Percentiles rank a stretch among this genome's conserved stretches.
Conservation (phyloP, 2,797 vertebrate species). For the Lepilemur ruficaudatus region DNA sequence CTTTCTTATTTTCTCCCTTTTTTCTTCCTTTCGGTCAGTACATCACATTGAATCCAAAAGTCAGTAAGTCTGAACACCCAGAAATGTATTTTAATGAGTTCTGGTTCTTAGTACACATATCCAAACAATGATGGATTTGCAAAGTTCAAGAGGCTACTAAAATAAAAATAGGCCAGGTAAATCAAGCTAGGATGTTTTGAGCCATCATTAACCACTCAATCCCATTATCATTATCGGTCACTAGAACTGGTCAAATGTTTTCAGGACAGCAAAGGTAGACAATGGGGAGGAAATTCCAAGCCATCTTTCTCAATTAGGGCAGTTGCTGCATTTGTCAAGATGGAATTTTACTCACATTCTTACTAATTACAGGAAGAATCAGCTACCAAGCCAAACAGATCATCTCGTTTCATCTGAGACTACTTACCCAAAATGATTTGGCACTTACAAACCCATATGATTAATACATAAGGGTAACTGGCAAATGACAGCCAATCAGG, state of each 20-base stretch:
- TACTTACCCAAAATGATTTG: background rate
- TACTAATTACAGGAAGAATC: background rate
- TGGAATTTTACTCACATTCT: background rate
- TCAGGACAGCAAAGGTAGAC: background rate
- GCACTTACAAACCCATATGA: background rate
- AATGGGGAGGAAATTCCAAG: background rate
- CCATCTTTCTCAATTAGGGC: background rate
- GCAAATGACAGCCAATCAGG: background rate
- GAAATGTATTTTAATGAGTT: background rate
- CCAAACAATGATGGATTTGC: background rate
- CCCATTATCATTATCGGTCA: background rate
- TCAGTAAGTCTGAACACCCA: background rate
- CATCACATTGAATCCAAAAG: background rate
- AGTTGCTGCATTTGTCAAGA: background rate
- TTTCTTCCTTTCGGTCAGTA: background rate
- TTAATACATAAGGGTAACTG: background rate
- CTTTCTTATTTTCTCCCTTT: background rate
- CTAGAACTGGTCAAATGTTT: background rate
- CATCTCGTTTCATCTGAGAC: background rate
- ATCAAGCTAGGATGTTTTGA: background rate
- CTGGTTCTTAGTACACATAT: background rate
- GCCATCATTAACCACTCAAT: background rate
- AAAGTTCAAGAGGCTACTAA: background rate
- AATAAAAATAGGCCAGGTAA: background rate
- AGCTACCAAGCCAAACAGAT: background rate